Evolutionary conservation across 1,140 invertebrate genomes (phyloP).

Genomic region (Drosophila mauritiana): DNA sequence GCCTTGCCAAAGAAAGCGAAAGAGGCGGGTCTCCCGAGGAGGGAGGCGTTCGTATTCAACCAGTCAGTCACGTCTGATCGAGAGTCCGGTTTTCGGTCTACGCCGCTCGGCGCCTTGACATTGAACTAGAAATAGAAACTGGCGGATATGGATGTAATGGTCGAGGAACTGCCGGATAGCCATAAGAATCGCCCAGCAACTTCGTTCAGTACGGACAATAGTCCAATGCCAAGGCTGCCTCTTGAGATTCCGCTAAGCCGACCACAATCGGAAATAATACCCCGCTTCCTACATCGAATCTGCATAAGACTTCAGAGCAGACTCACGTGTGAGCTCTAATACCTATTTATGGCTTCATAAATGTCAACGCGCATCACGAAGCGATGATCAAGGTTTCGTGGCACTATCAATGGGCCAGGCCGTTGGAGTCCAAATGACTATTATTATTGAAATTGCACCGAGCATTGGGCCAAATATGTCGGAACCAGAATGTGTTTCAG

Average conservation of each 20-base stretch:
- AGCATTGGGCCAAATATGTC: constrained; percentile 3
- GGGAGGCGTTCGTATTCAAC: too few species aligned
- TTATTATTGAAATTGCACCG: constrained; percentile 48
- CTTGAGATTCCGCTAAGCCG: constrained; percentile 17
- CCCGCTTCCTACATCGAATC: constrained; percentile 29
- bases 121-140: constrained; percentile 41
- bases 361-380: constrained; percentile 11
- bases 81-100: constrained; percentile 32
- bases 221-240: constrained; percentile 22
- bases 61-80: constrained; percentile 41
- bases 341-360: constrained; percentile 38
- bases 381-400: constrained; percentile 5
- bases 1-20: constrained; percentile 46
- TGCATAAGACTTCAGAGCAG: constrained; percentile 11
- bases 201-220: background rate
- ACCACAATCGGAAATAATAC: constrained; percentile 18
- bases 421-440: constrained; percentile 6
- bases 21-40: background rate
- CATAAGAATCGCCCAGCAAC: constrained; percentile 10
- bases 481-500: background rate
- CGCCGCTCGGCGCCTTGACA: constrained; percentile 37
- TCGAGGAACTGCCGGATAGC: constrained; percentile 9
- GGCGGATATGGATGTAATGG: constrained; percentile 25
- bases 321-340: constrained; percentile 22
- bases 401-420: constrained; percentile 1